A percentile compares a stretch with the other conserved stretches of the same genome.
Evolutionary conservation across 2,113 vertebrate species (phyloP).

Genomic region (Odobenus rosmarus): DNA sequence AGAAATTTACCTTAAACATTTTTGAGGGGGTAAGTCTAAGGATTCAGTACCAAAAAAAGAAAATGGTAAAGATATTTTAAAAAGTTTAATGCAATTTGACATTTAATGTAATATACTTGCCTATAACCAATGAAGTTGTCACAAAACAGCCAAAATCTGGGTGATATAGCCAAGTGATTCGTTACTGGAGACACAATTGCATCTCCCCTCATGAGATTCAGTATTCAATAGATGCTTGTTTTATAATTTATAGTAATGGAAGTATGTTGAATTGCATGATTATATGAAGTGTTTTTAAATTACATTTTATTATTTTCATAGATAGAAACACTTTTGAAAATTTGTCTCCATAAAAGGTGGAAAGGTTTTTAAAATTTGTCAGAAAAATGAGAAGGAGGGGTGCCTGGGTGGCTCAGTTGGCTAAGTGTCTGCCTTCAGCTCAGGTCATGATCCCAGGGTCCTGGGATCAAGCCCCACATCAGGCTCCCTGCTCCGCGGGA

Average conservation of each 20-base stretch:
- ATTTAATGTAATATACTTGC: not conserved
- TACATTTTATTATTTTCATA: not conserved
- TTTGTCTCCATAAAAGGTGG: not conserved
- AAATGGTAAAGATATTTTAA: not conserved
- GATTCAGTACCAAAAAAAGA: not conserved
- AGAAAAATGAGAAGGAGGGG: not conserved
- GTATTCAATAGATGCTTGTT: not conserved
- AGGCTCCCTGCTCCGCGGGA: no score
- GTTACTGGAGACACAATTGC: not conserved
- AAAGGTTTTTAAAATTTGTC: not conserved
- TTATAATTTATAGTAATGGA: not conserved
- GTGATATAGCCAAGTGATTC: not conserved
- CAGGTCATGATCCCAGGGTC: no score
- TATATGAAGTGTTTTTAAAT: not conserved
- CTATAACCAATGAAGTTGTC: not conserved
- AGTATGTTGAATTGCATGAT: not conserved
- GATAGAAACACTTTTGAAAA: not conserved
- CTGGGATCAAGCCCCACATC: no score
- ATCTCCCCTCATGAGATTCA: not conserved
- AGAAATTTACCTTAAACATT: not conserved
- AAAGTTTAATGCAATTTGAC: not conserved
- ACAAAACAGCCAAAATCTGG: not conserved
- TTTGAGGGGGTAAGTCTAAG: not conserved
- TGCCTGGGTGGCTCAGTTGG: no score
- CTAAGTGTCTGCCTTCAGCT: no score